Conservation (phyloP, 2,113 vertebrate genomes). For the Aspiorhynchus laticeps region DNA sequence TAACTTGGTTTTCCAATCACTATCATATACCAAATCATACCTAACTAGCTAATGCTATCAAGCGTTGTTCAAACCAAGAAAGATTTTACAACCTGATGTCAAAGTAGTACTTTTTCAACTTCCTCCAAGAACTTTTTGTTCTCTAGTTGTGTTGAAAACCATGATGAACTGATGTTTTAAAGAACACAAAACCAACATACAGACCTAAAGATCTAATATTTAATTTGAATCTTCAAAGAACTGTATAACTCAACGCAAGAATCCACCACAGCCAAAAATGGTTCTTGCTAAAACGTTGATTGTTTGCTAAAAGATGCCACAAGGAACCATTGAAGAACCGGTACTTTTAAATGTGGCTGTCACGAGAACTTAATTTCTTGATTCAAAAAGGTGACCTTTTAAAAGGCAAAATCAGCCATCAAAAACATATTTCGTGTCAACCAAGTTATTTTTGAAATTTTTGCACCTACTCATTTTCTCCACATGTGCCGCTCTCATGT, state of each 20-base stretch:
- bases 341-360: not conserved
- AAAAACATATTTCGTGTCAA: not conserved
- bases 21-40: not conserved
- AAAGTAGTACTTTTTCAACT: not conserved
- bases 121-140: not conserved
- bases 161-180: not conserved
- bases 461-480: constrained; percentile 23
- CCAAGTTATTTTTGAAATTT: not conserved
- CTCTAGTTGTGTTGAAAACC: not conserved
- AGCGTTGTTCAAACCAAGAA: not conserved
- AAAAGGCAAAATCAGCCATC: not conserved
- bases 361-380: not conserved
- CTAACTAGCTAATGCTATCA: not conserved
- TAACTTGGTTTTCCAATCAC: no score
- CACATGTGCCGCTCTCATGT: not conserved
- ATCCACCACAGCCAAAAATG: not conserved
- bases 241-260: not conserved
- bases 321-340: not conserved
- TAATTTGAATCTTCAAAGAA: not conserved
- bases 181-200: not conserved
- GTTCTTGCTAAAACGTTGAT: not conserved
- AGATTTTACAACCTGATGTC: not conserved
- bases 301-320: not conserved
- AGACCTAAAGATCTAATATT: not conserved
- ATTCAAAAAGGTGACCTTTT: not conserved